phyloP scores from a whole-genome alignment of 1,140 invertebrate species.

The Bombus pascuorum region DNA sequence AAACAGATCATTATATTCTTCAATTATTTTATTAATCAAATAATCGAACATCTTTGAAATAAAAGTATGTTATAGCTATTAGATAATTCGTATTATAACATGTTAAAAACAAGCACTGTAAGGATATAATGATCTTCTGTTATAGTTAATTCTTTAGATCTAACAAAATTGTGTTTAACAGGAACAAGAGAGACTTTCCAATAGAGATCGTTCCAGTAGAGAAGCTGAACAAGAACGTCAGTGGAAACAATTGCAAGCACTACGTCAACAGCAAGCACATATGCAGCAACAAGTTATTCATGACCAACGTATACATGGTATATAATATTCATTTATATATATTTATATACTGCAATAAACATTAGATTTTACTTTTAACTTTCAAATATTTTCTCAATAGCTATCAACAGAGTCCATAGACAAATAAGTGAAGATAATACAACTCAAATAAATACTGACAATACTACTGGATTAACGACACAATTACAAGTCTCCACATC shows the following conservation, averaged over 20 bases:
- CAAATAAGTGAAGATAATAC: slow-evolving; percentile 81
- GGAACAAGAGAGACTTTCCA: slow-evolving; percentile 88
- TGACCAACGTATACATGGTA: slow-evolving; percentile 89
- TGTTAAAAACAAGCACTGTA: slow-evolving; percentile 16
- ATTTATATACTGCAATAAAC: not conserved
- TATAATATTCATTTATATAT: slow-evolving; percentile 18
- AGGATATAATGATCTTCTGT: slow-evolving; percentile 68
- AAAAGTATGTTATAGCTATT: slow-evolving; percentile 1
- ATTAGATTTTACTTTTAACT: not conserved
- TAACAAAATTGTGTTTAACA: slow-evolving; percentile 73
- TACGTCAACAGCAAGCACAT: slow-evolving; percentile 90
- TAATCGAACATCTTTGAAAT: slow-evolving; percentile 34
- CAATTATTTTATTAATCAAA: slow-evolving; percentile 31
- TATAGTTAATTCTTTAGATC: slow-evolving; percentile 21
- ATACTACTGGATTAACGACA: slow-evolving; percentile 78
- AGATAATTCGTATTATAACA: slow-evolving; percentile 5
- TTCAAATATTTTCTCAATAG: slow-evolving; percentile 71
- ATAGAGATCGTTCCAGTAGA: slow-evolving; percentile 86
- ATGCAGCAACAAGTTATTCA: slow-evolving; percentile 91
- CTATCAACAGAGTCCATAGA: slow-evolving; percentile 84
- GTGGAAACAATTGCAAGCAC: slow-evolving; percentile 93
- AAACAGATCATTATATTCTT: slow-evolving; percentile 68
- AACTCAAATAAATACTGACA: slow-evolving; percentile 76
- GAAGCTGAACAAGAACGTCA: slow-evolving; percentile 93
- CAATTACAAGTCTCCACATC: slow-evolving; percentile 84